Percentiles rank a stretch among this genome's conserved stretches.
phyloP scores from a whole-genome alignment of 2,888 invertebrate genomes.

The Scelioninae gen. 1 region DNA sequence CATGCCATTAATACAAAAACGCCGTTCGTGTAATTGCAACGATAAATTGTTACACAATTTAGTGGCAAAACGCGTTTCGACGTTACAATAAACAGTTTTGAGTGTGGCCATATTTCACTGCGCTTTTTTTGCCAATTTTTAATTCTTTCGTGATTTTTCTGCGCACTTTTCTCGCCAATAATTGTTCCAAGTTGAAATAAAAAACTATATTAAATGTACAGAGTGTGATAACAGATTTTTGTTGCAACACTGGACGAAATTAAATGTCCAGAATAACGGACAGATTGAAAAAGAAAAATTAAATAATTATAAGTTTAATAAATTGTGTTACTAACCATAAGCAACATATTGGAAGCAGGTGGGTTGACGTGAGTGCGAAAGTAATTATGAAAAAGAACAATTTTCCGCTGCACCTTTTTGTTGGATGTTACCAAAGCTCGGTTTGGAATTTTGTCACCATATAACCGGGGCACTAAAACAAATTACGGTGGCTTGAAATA shows the following conservation, averaged over 20 bases:
- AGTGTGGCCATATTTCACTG: conserved; percentile 22
- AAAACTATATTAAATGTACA: conserved; percentile 41
- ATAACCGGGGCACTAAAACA: conserved; percentile 86
- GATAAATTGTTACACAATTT: conserved; percentile 21
- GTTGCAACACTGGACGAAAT: neutral
- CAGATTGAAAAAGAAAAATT: neutral
- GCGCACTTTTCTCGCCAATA: conserved; percentile 13
- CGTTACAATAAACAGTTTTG: neutral
- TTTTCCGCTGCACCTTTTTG: conserved; percentile 88
- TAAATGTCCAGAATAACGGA: conserved; percentile 14
- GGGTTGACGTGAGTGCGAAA: conserved; percentile 91
- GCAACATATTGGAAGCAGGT: conserved; percentile 91
- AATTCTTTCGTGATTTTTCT: conserved; percentile 21
- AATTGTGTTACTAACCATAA: conserved; percentile 87
- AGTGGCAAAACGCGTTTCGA: neutral
- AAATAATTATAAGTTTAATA: neutral
- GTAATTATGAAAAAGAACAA: conserved; percentile 91
- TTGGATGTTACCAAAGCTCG: conserved; percentile 86
- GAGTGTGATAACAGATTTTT: too few species aligned
- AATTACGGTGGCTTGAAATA: neutral
- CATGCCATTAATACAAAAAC: conserved; percentile 14
- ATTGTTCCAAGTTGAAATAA: conserved; percentile 19
- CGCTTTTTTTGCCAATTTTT: conserved; percentile 21
- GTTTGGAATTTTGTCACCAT: conserved; percentile 86
- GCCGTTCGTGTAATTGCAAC: conserved; percentile 13